Evolutionary conservation across 2,113 vertebrate species (phyloP), one percentile per base, ranked within the genome.

Genomic region (Alexandromys fortis): DNA sequence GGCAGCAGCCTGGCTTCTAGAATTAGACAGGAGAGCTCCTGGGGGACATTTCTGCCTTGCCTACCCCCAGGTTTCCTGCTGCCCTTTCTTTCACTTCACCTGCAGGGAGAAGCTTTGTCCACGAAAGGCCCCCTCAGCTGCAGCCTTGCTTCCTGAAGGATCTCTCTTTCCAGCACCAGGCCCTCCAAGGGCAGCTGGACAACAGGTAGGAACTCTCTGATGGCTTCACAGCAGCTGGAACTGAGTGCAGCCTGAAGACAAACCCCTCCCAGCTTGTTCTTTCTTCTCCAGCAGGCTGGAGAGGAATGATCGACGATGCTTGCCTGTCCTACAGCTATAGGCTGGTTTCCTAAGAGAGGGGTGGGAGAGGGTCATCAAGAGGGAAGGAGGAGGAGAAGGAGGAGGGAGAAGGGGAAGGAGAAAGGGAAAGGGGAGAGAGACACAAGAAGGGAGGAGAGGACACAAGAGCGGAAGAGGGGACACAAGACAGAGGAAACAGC

Each of bases 251-350:
- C 81, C 91, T 89, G 77, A 82, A 97, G 92, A 97, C 96, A 96
- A 97, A 97, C 82, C 89, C 96, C 94, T 90, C 96, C 93, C 92
- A 90, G 94, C 75, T 81, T 86, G 68, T 86, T 94, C 89, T 77
- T 96, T 97, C 94, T 97, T 97, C 88, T 96, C 96, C 92, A 92
- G 0, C 38, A 91, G 86, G 49, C 96, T 97, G 96, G 90, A 95
- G 90, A 79, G 81, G 89, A 97, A 72, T 87, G 82, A 92, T 88
- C 91, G 87, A 91, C 94, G 90, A 65, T 7, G 45, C 87, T 1
- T 61, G n/a, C 21, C 3, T 61, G n/a, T 13, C 47, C 55, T 87
- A 75, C 30, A 95, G 55, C 55, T 87, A 65, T 30, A 95, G 90
- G 86, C 92, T 96, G 42, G 68, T 67, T 92, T 94, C 90, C 94